Evolutionary conservation across 2,888 invertebrate species (phyloP).

Genomic region (Spatulosminthurus flaviceps): DNA sequence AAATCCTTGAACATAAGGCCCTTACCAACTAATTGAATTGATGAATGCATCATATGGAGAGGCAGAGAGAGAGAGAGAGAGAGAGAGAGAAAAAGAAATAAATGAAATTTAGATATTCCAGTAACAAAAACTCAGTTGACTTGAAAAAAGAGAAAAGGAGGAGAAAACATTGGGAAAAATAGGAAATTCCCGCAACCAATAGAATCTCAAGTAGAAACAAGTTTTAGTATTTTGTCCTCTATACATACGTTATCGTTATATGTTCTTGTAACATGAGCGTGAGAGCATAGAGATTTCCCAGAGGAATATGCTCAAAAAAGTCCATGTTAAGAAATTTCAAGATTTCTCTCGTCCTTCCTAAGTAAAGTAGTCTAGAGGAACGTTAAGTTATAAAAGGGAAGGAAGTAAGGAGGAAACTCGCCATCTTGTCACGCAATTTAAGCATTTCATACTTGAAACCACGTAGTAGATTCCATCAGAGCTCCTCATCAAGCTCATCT

Average conservation of each 20-base stretch:
- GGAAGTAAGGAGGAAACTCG: no score
- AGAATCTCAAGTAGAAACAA: background rate
- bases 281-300: background rate
- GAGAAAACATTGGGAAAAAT: background rate
- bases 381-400: background rate
- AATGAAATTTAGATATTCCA: conserved; percentile 14
- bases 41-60: no score
- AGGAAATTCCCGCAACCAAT: background rate
- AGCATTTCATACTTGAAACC: no score
- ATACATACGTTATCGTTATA: background rate
- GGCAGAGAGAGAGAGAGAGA: no score
- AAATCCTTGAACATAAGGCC: no score
- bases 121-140: no score
- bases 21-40: no score
- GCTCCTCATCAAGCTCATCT: no score
- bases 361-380: no score
- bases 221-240: background rate
- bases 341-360: no score
- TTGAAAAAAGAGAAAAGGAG: background rate
- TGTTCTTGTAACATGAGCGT: background rate
- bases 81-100: background rate
- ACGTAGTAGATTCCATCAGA: no score
- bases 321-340: background rate
- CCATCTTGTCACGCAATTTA: no score
- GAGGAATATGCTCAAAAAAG: background rate